These are phyloP conservation scores for Oscheius sp. DNA, from an alignment of 1,140 invertebrate genomes.

Conservation along the genomic window DNA sequence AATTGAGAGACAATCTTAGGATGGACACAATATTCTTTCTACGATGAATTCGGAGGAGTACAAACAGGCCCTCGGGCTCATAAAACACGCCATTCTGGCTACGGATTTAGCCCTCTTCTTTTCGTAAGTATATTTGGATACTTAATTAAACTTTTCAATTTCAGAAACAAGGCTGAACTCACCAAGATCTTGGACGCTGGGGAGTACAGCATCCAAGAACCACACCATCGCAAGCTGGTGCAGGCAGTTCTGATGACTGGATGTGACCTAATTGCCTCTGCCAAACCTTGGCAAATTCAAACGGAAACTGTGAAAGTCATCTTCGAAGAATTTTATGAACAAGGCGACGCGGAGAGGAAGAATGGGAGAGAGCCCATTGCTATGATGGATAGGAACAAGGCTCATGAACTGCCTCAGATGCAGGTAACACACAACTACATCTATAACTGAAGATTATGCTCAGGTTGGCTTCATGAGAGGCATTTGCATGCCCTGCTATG, in stretches of 20 bases:
- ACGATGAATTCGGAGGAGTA: slow-evolving; percentile 74
- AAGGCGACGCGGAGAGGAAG: slow-evolving; percentile 74
- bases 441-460: background rate
- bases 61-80: slow-evolving; percentile 72
- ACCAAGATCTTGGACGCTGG: slow-evolving; percentile 41
- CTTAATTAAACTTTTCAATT: background rate
- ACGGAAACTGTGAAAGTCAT: slow-evolving; percentile 76
- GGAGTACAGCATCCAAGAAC: slow-evolving; percentile 48
- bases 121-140: slow-evolving; percentile 56
- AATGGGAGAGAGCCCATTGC: slow-evolving; percentile 72
- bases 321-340: slow-evolving; percentile 81
- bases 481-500: slow-evolving; percentile 79
- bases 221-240: slow-evolving; percentile 65
- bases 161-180: slow-evolving; percentile 68
- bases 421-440: slow-evolving; percentile 65
- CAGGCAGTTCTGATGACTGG: slow-evolving; percentile 78
- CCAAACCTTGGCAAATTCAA: slow-evolving; percentile 81
- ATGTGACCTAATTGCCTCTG: slow-evolving; percentile 77
- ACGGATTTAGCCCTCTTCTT: slow-evolving; percentile 80
- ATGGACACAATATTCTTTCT: slow-evolving; percentile 77
- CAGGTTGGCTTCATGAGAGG: slow-evolving; percentile 76
- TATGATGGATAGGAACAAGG: slow-evolving; percentile 78
- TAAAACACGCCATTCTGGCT: slow-evolving; percentile 78
- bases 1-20: slow-evolving; percentile 64
- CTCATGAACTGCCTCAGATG: slow-evolving; percentile 72